Base-by-base conservation (phyloP, 2,888 invertebrate species). In the Belgica antarctica region DNA sequence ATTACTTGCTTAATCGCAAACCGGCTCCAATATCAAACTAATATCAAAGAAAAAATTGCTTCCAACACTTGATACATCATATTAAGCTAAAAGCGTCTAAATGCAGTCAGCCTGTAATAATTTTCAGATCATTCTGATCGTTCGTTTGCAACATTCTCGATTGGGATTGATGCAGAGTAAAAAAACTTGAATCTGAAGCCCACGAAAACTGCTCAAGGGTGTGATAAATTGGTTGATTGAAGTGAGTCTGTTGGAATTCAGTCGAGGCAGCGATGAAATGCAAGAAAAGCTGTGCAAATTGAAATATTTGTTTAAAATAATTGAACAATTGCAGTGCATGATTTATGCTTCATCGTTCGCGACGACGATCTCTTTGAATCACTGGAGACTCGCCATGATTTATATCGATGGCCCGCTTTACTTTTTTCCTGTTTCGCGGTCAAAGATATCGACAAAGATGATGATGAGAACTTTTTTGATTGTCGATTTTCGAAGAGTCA, bases 211-310 rank as follows among this genome's bases (percentile, higher is more conserved):
- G 59, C 70, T 70, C 61, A 70, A 70, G 70, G 70, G 70, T 70
- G 70, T 70, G 70, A 70, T 70, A 61, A 70, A 70, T 70, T 70
- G 70, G 70, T 27, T 61, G 61, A 61, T 70, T 70, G 41, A n/a
- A 15, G n/a, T 59, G 12, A 4, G 12, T 22, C 24, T 22, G 52
- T 52, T n/a, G 24, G 52, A 52, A 52, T 52, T 5, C 25, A n/a
- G 15, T 15, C 3, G 31, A 31, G 31, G 31, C 10, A 22, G 22
- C 52, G 17, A 22, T 5, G 8, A 59, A 59, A 46, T 15, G 46
- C 17, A 7, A 7, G 8, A 46, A 7, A 46, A 15, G 4, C 4
- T n/a, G 46, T 46, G 12, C 57, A 57, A 57, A 5, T 57, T 57
- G 4, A 59, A 59, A 25, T 59, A 59, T 59, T 59, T 59, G 59